Evolutionary conservation across 2,888 invertebrate species (phyloP).

Genomic region (Microplitis manilae): DNA sequence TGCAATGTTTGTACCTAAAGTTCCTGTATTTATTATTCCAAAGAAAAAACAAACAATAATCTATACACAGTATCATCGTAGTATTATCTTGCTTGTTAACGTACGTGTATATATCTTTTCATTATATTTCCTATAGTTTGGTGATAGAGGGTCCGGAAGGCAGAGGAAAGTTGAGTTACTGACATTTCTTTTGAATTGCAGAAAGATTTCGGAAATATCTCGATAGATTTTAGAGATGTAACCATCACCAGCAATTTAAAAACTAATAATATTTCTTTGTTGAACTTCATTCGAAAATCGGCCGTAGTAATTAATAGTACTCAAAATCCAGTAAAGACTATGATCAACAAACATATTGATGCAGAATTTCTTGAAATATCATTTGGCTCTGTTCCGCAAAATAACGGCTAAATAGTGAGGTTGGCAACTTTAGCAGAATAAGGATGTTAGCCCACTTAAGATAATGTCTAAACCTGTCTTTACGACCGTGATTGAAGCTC

Average conservation of each 20-base stretch:
- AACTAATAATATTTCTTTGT: conserved; percentile 73
- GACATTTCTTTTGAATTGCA: conserved; percentile 68
- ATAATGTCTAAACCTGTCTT: too few relatives aligned
- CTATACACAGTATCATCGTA: too few relatives aligned
- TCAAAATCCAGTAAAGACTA: conserved; percentile 84
- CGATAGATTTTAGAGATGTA: conserved; percentile 79
- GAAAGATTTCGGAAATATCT: conserved; percentile 77
- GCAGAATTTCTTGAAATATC: conserved; percentile 72
- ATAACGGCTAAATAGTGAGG: too few relatives aligned
- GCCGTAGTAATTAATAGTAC: conserved; percentile 72
- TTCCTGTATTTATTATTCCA: too few relatives aligned
- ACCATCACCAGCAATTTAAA: conserved; percentile 79
- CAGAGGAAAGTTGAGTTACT: conserved; percentile 80
- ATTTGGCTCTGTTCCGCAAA: too few relatives aligned
- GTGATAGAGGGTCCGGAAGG: conserved; percentile 82
- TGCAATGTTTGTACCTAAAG: too few relatives aligned
- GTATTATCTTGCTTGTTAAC: too few relatives aligned
- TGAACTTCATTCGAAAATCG: conserved; percentile 72
- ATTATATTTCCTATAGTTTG: conserved; percentile 77
- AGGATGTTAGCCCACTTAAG: too few relatives aligned
- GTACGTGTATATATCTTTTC: conserved; percentile 60
- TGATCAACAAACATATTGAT: conserved; percentile 86
- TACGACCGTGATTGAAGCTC: too few relatives aligned
- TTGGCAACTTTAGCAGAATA: too few relatives aligned
- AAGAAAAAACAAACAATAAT: too few relatives aligned